Conservation (phyloP, 2,797 vertebrate species). For the Urophycis tenuis region DNA sequence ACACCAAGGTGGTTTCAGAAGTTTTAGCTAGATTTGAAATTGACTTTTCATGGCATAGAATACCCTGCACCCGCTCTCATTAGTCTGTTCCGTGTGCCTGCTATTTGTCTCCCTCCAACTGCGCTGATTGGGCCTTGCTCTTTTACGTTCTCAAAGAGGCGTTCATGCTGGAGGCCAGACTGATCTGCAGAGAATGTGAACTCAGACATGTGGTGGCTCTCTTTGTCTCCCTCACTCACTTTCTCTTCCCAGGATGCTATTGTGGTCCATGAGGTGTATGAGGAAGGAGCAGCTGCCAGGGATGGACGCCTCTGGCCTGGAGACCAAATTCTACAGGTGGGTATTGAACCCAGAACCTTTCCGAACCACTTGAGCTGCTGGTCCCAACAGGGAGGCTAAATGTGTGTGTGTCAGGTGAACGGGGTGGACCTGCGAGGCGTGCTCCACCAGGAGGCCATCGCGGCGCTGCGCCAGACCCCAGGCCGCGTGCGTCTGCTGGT, state of each 20-base stretch:
- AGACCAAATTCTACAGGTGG: conserved; percentile 95
- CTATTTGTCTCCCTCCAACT: too few relatives aligned
- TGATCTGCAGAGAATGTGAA: too few relatives aligned
- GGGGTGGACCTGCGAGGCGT: conserved; percentile 86
- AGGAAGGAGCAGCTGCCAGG: conserved; percentile 95
- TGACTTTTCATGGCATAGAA: too few relatives aligned
- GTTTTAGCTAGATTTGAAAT: too few relatives aligned
- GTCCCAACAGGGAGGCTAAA: neutral
- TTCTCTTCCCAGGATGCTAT: conserved; percentile 78
- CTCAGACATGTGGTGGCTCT: too few relatives aligned
- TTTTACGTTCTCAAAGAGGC: too few relatives aligned
- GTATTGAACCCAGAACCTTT: neutral
- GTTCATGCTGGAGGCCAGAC: too few relatives aligned
- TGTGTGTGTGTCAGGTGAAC: conserved; percentile 75
- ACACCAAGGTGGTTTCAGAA: too few relatives aligned
- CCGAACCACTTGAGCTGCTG: neutral
- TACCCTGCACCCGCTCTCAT: too few relatives aligned
- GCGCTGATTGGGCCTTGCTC: too few relatives aligned
- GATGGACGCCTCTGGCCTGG: conserved; percentile 97
- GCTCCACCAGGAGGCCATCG: conserved; percentile 94
- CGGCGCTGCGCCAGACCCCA: conserved; percentile 92
- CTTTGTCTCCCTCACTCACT: too few relatives aligned
- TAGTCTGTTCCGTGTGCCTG: too few relatives aligned
- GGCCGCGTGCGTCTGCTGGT: conserved; percentile 82
- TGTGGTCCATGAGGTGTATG: conserved; percentile 98